phyloP scores from a whole-genome alignment of 2,888 invertebrate species.

The Chalcis sispes region DNA sequence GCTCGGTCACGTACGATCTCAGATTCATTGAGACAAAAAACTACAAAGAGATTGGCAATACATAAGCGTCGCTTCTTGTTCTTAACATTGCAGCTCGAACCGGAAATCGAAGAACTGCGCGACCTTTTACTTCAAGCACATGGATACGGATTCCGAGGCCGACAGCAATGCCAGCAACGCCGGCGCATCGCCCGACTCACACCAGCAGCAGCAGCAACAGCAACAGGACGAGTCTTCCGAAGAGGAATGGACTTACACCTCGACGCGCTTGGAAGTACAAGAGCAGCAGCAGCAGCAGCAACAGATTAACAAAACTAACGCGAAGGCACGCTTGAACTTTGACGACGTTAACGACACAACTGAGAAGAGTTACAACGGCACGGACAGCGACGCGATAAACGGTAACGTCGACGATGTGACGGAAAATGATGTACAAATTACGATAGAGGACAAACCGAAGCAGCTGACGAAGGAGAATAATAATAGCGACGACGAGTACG shows the following conservation, averaged over 20 bases:
- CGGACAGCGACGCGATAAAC: conserved; percentile 48
- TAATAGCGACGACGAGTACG: conserved; percentile 77
- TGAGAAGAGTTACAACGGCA: conserved; percentile 32
- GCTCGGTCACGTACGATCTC: too few relatives aligned
- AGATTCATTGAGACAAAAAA: not conserved
- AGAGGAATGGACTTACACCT: conserved; percentile 83
- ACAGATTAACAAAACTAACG: not conserved
- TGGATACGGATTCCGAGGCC: conserved; percentile 90
- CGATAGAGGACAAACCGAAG: conserved; percentile 57
- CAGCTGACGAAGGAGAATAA: conserved; percentile 71
- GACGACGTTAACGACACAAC: conserved; percentile 61
- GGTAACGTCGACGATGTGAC: conserved; percentile 3
- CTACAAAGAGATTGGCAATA: not conserved
- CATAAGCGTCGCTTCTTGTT: conserved; percentile 16
- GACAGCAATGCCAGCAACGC: conserved; percentile 72
- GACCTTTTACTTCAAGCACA: conserved; percentile 90
- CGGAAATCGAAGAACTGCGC: conserved; percentile 89
- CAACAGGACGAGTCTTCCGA: conserved; percentile 79
- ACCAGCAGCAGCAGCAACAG: conserved; percentile 11
- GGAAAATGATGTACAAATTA: conserved; percentile 58
- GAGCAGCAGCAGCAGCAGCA: conserved; percentile 20
- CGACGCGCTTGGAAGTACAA: conserved; percentile 29
- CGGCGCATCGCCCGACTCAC: conserved; percentile 67
- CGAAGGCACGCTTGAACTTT: conserved; percentile 67
- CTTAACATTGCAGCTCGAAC: conserved; percentile 82